phyloP scores from a whole-genome alignment of 2,113 vertebrate genomes.

The Cromileptes altivelis region DNA sequence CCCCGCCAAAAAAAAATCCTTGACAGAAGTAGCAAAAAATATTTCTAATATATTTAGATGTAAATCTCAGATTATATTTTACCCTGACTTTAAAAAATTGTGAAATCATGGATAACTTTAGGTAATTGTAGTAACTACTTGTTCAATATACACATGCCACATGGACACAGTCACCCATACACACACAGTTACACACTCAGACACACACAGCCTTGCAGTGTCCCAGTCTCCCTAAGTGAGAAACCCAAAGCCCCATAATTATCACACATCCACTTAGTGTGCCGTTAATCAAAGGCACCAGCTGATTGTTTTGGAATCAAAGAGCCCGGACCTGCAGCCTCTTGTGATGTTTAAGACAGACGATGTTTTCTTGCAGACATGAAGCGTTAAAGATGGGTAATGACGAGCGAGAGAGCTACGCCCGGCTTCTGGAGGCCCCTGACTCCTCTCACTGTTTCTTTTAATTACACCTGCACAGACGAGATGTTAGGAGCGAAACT shows the following conservation, averaged over 20 bases:
- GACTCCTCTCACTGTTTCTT: constrained; percentile 50
- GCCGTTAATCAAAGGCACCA: constrained; percentile 63
- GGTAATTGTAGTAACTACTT: too few relatives aligned
- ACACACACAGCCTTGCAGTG: constrained; percentile 1
- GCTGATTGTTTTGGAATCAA: constrained; percentile 75
- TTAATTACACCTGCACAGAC: constrained; percentile 54
- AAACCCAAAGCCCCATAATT: constrained; percentile 58
- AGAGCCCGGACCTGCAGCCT: constrained; percentile 40
- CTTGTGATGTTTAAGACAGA: constrained; percentile 57
- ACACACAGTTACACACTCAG: background rate
- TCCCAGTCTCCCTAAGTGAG: constrained; percentile 29
- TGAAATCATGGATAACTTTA: too few relatives aligned
- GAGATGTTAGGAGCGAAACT: constrained; percentile 26
- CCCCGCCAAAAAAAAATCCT: too few relatives aligned
- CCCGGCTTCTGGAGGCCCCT: constrained; percentile 23
- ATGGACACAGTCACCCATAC: background rate
- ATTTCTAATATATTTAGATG: too few relatives aligned
- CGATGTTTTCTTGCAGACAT: constrained; percentile 27
- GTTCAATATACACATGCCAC: background rate
- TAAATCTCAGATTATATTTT: too few relatives aligned
- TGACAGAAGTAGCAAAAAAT: too few relatives aligned
- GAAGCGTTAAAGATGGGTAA: constrained; percentile 51
- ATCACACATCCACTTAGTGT: constrained; percentile 59
- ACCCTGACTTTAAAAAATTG: too few relatives aligned
- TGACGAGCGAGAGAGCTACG: constrained; percentile 15